Percentiles rank a stretch among this genome's conserved stretches.
These are phyloP conservation scores for Amphipoea oculea DNA, from an alignment of 2,888 invertebrate species.

Conservation along the genomic window DNA sequence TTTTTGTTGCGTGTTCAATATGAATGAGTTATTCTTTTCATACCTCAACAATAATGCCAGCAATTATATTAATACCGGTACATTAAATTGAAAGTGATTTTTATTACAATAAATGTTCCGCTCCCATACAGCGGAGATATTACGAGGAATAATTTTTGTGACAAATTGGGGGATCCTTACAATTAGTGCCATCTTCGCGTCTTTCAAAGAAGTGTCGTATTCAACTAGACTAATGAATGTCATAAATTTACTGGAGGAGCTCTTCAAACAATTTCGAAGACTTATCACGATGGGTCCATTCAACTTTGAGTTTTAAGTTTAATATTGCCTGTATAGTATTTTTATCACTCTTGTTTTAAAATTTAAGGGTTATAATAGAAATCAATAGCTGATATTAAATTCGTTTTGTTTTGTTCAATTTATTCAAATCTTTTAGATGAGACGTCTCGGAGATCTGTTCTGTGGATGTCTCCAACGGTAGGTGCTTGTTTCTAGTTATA, in stretches of 20 bases:
- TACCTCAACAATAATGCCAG: slow-evolving; percentile 14
- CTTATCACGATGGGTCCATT: slow-evolving; percentile 74
- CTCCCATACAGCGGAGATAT: slow-evolving; percentile 65
- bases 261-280: slow-evolving; percentile 81
- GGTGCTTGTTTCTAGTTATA: slow-evolving; percentile 19
- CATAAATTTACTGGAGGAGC: slow-evolving; percentile 83
- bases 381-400: slow-evolving; percentile 26
- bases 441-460: slow-evolving; percentile 10
- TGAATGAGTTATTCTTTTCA: no score
- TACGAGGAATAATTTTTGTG: slow-evolving; percentile 78
- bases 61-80: slow-evolving; percentile 33
- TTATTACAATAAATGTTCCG: slow-evolving; percentile 52
- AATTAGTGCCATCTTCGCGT: slow-evolving; percentile 84
- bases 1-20: not conserved
- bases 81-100: slow-evolving; percentile 57
- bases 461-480: slow-evolving; percentile 24
- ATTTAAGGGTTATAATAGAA: slow-evolving; percentile 12
- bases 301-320: slow-evolving; percentile 56
- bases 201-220: slow-evolving; percentile 85
- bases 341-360: slow-evolving; percentile 34
- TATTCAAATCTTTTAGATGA: slow-evolving; percentile 47
- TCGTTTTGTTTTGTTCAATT: slow-evolving; percentile 29
- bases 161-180: slow-evolving; percentile 84
- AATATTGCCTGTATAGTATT: slow-evolving; percentile 49
- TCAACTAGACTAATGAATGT: slow-evolving; percentile 86